phyloP scores from a whole-genome alignment of 2,797 vertebrate genomes.

The Parambassis ranga region DNA sequence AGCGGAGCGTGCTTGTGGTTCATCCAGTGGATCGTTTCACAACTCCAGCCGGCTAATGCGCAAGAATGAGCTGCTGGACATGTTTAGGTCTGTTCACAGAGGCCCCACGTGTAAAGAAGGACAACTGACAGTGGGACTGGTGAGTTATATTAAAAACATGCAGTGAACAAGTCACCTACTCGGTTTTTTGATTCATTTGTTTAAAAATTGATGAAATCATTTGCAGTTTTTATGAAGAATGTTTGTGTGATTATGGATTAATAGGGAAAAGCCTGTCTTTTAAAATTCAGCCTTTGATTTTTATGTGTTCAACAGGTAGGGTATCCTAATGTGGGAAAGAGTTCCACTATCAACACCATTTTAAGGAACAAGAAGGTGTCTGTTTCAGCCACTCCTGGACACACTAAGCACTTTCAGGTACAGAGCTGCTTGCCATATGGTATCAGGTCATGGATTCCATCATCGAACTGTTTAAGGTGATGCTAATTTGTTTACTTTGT shows the following conservation, averaged over 20 bases:
- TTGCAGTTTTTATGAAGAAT: not conserved
- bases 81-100: constrained; percentile 83
- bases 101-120: constrained; percentile 83
- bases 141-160: constrained; percentile 53
- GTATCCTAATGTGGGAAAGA: constrained; percentile 98
- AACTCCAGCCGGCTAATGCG: constrained; percentile 90
- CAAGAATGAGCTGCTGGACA: constrained; percentile 86
- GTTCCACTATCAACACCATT: constrained; percentile 98
- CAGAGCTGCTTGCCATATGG: not conserved
- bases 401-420: constrained; percentile 99
- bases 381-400: constrained; percentile 95
- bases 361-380: constrained; percentile 96
- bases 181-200: not conserved
- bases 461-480: not conserved
- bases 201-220: not conserved
- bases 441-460: not conserved
- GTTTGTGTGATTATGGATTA: not conserved
- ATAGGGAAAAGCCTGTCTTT: no score
- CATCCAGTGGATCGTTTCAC: constrained; percentile 49
- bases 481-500: not conserved
- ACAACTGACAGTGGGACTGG: constrained; percentile 92
- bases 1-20: constrained; percentile 8
- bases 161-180: not conserved
- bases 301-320: constrained; percentile 84
- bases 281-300: no score